A percentile compares a stretch with the other conserved stretches of the same genome.
phyloP scores from a whole-genome alignment of 2,797 vertebrate genomes.

The Pagetopsis macropterus region DNA sequence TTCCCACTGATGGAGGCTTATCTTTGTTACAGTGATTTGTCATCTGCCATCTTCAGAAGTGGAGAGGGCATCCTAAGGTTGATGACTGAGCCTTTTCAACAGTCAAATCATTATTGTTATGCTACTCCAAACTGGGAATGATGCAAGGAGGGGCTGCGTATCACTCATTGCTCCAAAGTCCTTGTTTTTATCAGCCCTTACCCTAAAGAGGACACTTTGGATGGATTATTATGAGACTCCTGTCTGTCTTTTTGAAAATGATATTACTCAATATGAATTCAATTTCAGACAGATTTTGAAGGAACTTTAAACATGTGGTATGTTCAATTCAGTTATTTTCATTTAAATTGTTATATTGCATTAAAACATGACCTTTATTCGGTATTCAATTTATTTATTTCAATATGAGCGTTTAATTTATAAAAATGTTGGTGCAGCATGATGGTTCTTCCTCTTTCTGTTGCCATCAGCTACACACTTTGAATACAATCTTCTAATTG shows the following conservation, averaged over 20 bases:
- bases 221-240: slow-evolving; percentile 2
- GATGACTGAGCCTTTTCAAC: slow-evolving; percentile 60
- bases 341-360: neutral
- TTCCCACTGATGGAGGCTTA: slow-evolving; percentile 60
- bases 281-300: too few species aligned
- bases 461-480: slow-evolving; percentile 32
- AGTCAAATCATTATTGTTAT: slow-evolving; percentile 57
- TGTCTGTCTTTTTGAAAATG: neutral
- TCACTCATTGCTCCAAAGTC: slow-evolving; percentile 28
- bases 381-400: slow-evolving; percentile 1
- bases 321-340: neutral
- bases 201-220: slow-evolving; percentile 1
- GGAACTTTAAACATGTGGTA: too few species aligned
- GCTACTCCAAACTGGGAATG: slow-evolving; percentile 28
- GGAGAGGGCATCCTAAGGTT: slow-evolving; percentile 48
- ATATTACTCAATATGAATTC: neutral
- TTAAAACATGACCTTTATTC: neutral
- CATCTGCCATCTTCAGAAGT: slow-evolving; percentile 55
- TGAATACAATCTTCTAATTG: slow-evolving; percentile 14
- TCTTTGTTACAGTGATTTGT: slow-evolving; percentile 67
- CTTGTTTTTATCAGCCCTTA: neutral
- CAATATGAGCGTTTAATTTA: neutral
- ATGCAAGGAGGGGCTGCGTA: slow-evolving; percentile 29
- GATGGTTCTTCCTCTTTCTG: slow-evolving; percentile 15
- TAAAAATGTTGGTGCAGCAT: neutral